Conservation (phyloP, 2,113 vertebrate species). For the Strix aluco region DNA sequence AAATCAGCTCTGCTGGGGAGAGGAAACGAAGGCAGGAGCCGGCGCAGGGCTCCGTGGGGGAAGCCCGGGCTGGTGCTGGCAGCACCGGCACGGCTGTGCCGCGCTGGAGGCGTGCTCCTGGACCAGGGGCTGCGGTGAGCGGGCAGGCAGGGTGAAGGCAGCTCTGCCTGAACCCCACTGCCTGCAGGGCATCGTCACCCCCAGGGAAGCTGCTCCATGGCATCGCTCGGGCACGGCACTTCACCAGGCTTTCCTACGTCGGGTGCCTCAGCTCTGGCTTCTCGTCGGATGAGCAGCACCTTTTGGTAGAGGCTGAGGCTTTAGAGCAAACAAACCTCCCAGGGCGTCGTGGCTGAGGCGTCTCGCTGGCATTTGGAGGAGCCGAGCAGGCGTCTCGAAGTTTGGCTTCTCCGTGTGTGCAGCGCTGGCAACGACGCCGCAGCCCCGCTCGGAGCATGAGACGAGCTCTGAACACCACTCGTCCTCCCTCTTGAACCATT, state of each 20-base stretch:
- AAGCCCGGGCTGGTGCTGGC: not conserved
- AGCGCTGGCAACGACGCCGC: not conserved
- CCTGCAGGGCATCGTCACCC: not conserved
- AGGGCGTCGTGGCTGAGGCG: accelerated
- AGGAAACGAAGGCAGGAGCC: not conserved
- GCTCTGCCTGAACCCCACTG: not conserved
- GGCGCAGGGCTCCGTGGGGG: accelerated
- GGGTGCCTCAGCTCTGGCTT: not conserved
- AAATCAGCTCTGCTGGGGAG: not conserved
- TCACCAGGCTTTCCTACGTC: accelerated
- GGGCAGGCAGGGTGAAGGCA: not conserved
- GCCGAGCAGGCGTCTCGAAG: accelerated
- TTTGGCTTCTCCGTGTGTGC: accelerated
- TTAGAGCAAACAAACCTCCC: not conserved
- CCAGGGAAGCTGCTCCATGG: too few relatives aligned
- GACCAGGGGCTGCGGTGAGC: accelerated
- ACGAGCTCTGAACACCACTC: not conserved
- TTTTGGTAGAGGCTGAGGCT: not conserved
- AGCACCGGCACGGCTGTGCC: not conserved
- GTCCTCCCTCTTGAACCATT: not conserved
- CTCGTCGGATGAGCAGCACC: accelerated
- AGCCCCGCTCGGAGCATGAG: accelerated
- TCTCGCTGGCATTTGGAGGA: accelerated
- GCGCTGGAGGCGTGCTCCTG: not conserved
- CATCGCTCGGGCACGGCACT: not conserved